Evolutionary conservation across 2,888 invertebrate species (phyloP).

Genomic region (Eilema caniola): DNA sequence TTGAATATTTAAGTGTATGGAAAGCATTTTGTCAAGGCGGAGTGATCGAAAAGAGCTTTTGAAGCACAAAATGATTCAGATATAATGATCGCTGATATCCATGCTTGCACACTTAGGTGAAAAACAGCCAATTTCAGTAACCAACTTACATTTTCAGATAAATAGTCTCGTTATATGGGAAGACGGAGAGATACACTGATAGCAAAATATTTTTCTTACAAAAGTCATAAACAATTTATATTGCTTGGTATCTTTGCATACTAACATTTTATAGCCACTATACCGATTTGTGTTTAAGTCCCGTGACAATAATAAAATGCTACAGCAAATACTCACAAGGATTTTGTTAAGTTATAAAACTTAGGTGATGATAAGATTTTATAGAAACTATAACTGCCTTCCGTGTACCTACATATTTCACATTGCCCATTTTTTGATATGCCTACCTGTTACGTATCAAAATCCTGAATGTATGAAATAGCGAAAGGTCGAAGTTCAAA

Average conservation of each 20-base stretch:
- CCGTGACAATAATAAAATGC: conserved; percentile 4
- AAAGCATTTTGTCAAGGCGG: too few relatives aligned
- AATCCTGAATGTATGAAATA: too few relatives aligned
- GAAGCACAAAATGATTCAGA: too few relatives aligned
- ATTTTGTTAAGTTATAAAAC: neutral
- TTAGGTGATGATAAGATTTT: neutral
- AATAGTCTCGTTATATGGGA: neutral
- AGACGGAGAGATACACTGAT: neutral
- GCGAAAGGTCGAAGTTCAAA: too few relatives aligned
- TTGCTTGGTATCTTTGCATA: conserved; percentile 11
- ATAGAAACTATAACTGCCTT: neutral
- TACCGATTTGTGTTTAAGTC: conserved; percentile 2
- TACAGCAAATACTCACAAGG: neutral
- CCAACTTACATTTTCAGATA: neutral
- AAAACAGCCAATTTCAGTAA: too few relatives aligned
- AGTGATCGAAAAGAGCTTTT: too few relatives aligned
- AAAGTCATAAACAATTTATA: conserved; percentile 15
- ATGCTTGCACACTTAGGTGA: too few relatives aligned
- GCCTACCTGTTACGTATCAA: too few relatives aligned
- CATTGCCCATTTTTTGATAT: too few relatives aligned
- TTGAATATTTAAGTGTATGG: too few relatives aligned
- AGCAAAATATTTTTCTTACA: conserved; percentile 11
- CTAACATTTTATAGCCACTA: conserved; percentile 15
- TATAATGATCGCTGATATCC: too few relatives aligned
- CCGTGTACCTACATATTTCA: too few relatives aligned